phyloP scores from a whole-genome alignment of 1,140 invertebrate species.

The Stegodyphus dumicola region DNA sequence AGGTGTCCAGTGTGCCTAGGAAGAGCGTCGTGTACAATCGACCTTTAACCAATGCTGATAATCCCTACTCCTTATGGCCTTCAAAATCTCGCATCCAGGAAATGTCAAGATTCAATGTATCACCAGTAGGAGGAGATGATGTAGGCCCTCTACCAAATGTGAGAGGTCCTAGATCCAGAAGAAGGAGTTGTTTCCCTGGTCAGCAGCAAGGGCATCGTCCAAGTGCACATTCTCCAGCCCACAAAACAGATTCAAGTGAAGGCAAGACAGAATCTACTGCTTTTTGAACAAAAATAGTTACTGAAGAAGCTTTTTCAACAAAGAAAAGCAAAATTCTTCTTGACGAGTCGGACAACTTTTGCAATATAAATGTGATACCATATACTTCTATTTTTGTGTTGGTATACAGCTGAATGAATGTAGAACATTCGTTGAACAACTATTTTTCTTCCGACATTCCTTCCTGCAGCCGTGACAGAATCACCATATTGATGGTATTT shows the following conservation, averaged over 20 bases:
- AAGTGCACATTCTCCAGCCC: not conserved
- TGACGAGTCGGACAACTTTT: too few species aligned
- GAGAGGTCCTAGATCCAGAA: not conserved
- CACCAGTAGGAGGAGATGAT: slow-evolving; percentile 25
- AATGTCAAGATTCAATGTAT: slow-evolving; percentile 38
- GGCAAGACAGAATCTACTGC: slow-evolving; percentile 37
- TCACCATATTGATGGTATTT: too few species aligned
- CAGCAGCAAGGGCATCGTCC: not conserved
- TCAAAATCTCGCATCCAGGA: slow-evolving; percentile 35
- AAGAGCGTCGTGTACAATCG: slow-evolving; percentile 47
- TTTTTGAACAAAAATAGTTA: slow-evolving; percentile 5
- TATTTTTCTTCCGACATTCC: too few species aligned
- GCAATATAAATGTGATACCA: too few species aligned
- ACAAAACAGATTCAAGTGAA: not conserved
- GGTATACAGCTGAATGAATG: too few species aligned
- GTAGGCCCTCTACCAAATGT: slow-evolving; percentile 15
- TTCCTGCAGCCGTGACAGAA: too few species aligned
- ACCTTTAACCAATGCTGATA: slow-evolving; percentile 24
- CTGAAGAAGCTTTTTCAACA: too few species aligned
- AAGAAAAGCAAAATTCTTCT: too few species aligned
- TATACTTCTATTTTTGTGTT: too few species aligned
- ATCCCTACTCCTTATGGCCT: slow-evolving; percentile 46
- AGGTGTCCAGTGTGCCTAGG: slow-evolving; percentile 5
- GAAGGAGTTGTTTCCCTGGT: slow-evolving; percentile 27
- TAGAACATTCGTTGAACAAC: too few species aligned